A percentile compares a stretch with the other conserved stretches of the same genome.
Conservation (phyloP, 2,888 invertebrate species). For the Cephus sareptanus region DNA sequence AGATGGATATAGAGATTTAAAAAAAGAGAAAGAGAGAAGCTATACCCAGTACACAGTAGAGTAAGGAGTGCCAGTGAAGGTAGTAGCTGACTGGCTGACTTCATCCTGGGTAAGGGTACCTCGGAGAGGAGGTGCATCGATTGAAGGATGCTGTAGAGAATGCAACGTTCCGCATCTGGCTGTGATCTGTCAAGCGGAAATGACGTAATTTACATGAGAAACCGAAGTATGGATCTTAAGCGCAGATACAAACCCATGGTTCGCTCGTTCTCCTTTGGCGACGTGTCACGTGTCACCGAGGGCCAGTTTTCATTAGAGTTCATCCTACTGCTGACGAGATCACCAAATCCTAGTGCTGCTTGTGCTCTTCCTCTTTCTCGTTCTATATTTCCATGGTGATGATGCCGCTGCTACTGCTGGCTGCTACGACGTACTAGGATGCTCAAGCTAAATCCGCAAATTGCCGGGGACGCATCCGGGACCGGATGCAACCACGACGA, state of each 20-base stretch:
- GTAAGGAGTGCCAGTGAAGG: neutral
- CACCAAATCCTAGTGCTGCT: neutral
- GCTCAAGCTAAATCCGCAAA: neutral
- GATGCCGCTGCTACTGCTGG: neutral
- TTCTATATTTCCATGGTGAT: neutral
- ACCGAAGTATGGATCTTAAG: slow-evolving; percentile 47
- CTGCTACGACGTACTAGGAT: neutral
- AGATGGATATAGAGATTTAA: neutral
- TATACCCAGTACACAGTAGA: neutral
- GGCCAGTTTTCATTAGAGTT: neutral
- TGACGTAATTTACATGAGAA: slow-evolving; percentile 59
- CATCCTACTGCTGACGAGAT: neutral
- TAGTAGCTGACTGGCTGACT: neutral
- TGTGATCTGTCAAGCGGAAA: slow-evolving; percentile 58
- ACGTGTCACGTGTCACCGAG: neutral
- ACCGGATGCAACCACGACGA: neutral
- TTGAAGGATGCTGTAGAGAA: slow-evolving; percentile 36
- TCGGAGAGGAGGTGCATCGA: slow-evolving; percentile 27
- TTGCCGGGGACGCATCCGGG: neutral
- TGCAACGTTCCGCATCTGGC: slow-evolving; percentile 50
- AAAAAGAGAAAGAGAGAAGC: neutral
- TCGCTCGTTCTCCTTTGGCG: neutral
- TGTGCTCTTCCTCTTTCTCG: neutral
- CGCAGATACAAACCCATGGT: slow-evolving; percentile 1
- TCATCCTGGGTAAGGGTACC: neutral